Base-by-base conservation (phyloP, 2,797 vertebrate species). In the Gambelia wislizenii region DNA sequence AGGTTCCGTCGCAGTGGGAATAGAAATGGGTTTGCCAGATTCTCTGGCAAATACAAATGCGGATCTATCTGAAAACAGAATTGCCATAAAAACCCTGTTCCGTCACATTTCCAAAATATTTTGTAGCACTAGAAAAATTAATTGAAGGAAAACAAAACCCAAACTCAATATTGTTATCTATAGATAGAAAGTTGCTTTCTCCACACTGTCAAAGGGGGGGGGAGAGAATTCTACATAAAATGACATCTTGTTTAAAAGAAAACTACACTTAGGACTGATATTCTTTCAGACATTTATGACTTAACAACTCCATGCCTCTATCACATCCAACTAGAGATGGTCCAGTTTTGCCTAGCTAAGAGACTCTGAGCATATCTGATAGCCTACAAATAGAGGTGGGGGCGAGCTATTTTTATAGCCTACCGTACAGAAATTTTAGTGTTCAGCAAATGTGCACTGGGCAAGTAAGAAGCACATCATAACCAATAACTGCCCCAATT, bases 21-120 rank as follows among this genome's bases (percentile, higher is more conserved):
- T n/a, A n/a, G n/a, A n/a, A n/a, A n/a, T n/a, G n/a, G n/a, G n/a
- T n/a, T n/a, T n/a, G n/a, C n/a, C n/a, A n/a, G n/a, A 20, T 64
- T 83, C 4, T 0, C 86, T 70, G n/a, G 56, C 22, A 86, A 10
- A 79, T 54, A 87, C 84, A 89, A 70, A 77, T 25, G 81, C 85
- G 59, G 59, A 87, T 33, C 69, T 47, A 8, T 92, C 83, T 91
- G 89, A 90, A 93, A 93, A 93, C 52, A 87, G 39, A 90, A 89
- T 2, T 10, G 42, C 39, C 83, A 39, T 81, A 27, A 69, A 47
- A 91, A 91, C 52, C 70, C 61, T 6, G 1, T 39, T 91, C 90
- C 54, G 91, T 87, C 2, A 36, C 49, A 61, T 85, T 87, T 85
- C 84, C 47, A 0, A 89, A 86, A 70, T 83, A 85, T 56, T 42